Conservation (phyloP, 2,888 invertebrate genomes). For the Monochamus alternatus region DNA sequence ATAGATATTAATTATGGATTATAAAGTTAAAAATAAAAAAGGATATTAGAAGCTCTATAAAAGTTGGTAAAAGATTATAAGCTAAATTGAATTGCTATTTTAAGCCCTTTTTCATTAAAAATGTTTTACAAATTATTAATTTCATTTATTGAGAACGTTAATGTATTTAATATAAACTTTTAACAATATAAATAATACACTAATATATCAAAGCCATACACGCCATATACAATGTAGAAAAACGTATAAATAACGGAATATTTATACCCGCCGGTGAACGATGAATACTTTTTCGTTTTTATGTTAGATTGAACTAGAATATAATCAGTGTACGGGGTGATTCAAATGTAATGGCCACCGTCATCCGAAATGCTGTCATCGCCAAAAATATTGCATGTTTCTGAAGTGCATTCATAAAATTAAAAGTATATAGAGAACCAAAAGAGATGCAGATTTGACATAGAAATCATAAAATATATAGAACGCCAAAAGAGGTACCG, state of each 20-base stretch:
- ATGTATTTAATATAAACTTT: constrained; percentile 35
- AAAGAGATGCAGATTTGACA: too few relatives aligned
- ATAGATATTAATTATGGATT: constrained; percentile 42
- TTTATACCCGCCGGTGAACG: neutral
- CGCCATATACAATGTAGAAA: constrained; percentile 19
- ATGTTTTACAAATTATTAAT: constrained; percentile 37
- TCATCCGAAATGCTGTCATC: too few relatives aligned
- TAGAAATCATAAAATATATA: too few relatives aligned
- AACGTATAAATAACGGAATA: constrained; percentile 6
- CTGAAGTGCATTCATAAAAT: too few relatives aligned
- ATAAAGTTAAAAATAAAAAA: constrained; percentile 43
- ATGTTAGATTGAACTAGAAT: neutral
- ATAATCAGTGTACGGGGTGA: too few relatives aligned
- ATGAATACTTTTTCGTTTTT: neutral
- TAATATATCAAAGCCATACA: constrained; percentile 22
- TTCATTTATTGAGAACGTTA: constrained; percentile 30
- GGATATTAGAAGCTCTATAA: constrained; percentile 33
- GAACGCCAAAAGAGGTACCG: too few relatives aligned
- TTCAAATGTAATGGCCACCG: too few relatives aligned
- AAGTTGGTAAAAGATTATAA: constrained; percentile 41
- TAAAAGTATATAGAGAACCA: too few relatives aligned
- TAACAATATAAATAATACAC: constrained; percentile 29
- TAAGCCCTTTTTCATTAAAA: constrained; percentile 43
- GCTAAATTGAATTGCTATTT: constrained; percentile 39
- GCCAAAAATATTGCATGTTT: too few relatives aligned